These are phyloP conservation scores for Patella ulyssiponensis DNA, from an alignment of 2,888 invertebrate species.

Conservation along the genomic window DNA sequence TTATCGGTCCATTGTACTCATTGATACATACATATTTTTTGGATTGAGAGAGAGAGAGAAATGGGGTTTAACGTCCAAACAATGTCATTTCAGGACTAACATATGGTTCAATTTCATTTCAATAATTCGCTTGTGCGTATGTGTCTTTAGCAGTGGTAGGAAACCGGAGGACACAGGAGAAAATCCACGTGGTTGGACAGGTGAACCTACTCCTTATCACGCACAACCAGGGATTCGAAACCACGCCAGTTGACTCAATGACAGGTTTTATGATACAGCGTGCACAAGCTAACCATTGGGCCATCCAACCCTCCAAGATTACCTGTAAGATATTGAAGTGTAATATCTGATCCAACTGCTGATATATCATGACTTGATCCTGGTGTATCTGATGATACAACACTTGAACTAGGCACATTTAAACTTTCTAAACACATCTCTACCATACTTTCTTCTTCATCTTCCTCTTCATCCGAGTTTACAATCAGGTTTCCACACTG, in stretches of 20 bases:
- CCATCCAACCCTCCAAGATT: too few species aligned
- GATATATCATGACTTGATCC: neutral
- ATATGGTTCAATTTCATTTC: neutral
- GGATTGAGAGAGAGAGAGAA: neutral
- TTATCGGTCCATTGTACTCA: too few species aligned
- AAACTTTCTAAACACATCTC: neutral
- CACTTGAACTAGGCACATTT: neutral
- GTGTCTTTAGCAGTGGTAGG: too few species aligned
- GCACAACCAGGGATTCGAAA: too few species aligned
- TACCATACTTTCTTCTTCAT: conserved; percentile 17
- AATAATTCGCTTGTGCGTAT: too few species aligned
- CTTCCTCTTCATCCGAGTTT: conserved; percentile 20
- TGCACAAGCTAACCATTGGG: too few species aligned
- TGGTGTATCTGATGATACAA: neutral
- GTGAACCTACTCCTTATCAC: too few species aligned
- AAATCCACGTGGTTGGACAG: too few species aligned
- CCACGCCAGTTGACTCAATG: too few species aligned
- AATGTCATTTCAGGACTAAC: neutral
- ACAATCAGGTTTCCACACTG: conserved; percentile 25
- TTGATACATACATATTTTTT: too few species aligned
- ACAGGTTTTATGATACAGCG: too few species aligned
- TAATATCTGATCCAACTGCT: conserved; percentile 39
- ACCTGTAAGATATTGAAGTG: conserved; percentile 53
- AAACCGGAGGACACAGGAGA: too few species aligned
- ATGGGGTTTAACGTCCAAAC: neutral